phyloP scores from a whole-genome alignment of 1,140 invertebrate species.

The Sarcophaga bullata region DNA sequence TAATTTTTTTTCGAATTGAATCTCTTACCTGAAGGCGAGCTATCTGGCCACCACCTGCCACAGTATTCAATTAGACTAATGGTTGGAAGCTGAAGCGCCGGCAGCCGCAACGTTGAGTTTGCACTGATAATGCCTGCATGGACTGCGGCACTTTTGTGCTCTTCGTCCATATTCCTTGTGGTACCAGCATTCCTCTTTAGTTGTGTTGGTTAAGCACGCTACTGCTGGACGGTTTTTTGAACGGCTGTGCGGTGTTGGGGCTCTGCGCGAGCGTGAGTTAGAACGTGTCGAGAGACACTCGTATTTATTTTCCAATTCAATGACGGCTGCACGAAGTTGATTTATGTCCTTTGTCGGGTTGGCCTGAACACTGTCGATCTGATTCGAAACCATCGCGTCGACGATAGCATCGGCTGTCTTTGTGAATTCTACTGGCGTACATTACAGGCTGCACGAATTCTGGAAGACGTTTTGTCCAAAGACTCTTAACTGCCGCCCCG shows the following conservation, averaged over 20 bases:
- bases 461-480: too few relatives aligned
- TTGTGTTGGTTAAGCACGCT: neutral
- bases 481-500: too few relatives aligned
- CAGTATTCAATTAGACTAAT: neutral
- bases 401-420: conserved; percentile 35
- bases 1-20: neutral
- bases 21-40: conserved; percentile 1
- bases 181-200: conserved; percentile 20
- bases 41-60: neutral
- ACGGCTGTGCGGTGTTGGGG: neutral
- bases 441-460: too few relatives aligned
- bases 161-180: conserved; percentile 20
- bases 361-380: neutral
- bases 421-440: conserved; percentile 5
- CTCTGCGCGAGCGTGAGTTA: neutral
- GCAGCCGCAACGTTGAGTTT: neutral
- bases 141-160: conserved; percentile 28
- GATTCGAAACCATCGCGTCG: neutral
- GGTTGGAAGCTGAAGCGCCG: neutral
- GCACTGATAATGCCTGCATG: neutral
- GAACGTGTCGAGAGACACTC: neutral
- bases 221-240: neutral
- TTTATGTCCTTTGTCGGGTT: neutral
- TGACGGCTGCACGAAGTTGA: neutral
- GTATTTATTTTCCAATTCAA: conserved; percentile 10